A percentile compares a stretch with the other conserved stretches of the same genome.
Conservation (phyloP, 2,888 invertebrate genomes). For the Arge pagana region DNA sequence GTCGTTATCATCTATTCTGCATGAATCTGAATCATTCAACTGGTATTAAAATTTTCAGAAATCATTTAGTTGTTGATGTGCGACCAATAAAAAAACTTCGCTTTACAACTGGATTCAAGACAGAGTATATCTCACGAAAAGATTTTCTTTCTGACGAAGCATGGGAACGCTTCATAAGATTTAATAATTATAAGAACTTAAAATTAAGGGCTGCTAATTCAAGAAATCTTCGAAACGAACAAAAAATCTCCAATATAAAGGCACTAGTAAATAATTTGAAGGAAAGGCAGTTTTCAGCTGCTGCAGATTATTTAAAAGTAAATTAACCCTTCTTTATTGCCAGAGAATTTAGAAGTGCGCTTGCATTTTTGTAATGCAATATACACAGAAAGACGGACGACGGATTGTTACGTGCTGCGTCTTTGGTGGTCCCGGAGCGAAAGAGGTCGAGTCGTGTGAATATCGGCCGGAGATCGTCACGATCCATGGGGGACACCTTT, state of each 20-base stretch:
- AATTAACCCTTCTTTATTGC: no score
- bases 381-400: no score
- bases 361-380: no score
- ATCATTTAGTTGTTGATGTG: background rate
- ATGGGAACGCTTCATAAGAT: background rate
- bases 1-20: no score
- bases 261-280: background rate
- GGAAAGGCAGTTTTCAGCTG: background rate
- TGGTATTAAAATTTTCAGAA: background rate
- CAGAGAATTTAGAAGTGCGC: no score
- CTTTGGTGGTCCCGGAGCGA: no score
- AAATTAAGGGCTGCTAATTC: background rate
- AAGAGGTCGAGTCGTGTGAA: no score
- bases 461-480: no score
- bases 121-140: background rate
- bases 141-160: background rate
- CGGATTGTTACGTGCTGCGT: no score
- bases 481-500: no score
- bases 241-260: background rate
- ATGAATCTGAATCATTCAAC: background rate
- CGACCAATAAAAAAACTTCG: background rate
- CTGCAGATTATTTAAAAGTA: background rate
- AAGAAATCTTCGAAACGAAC: background rate
- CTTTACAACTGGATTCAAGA: conserved; percentile 9
- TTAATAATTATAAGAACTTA: background rate